A percentile compares a stretch with the other conserved stretches of the same genome.
phyloP scores from a whole-genome alignment of 2,113 vertebrate genomes.

The Gallinago paraguaiae region DNA sequence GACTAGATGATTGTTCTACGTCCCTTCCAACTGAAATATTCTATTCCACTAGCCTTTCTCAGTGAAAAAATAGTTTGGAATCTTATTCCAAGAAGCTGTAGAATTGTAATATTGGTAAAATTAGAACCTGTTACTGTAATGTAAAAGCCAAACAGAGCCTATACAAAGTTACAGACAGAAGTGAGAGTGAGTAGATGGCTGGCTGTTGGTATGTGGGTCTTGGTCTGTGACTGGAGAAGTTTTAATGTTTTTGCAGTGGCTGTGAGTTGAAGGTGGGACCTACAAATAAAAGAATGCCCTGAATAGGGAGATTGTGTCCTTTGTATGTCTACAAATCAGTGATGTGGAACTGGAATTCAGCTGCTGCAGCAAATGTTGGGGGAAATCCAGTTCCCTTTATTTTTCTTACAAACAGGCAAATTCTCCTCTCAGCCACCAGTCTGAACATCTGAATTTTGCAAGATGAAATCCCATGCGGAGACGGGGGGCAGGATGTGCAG shows the following conservation, averaged over 20 bases:
- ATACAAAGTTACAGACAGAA: background rate
- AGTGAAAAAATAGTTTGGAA: background rate
- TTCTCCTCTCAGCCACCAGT: background rate
- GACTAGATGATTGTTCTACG: background rate
- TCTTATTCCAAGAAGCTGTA: background rate
- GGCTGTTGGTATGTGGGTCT: background rate
- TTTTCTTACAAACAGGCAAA: background rate
- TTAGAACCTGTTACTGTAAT: background rate
- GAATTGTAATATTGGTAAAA: background rate
- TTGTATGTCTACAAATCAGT: background rate
- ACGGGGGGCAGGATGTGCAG: too few species aligned
- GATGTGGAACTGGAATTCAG: background rate
- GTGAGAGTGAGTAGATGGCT: background rate
- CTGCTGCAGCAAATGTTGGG: background rate
- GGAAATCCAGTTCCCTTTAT: background rate
- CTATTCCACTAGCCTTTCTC: background rate
- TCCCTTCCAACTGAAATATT: background rate
- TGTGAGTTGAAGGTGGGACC: background rate
- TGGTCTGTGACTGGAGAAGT: background rate
- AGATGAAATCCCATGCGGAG: background rate
- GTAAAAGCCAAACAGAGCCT: background rate
- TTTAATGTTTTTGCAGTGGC: background rate
- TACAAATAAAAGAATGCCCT: background rate
- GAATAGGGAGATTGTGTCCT: background rate
- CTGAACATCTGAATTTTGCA: background rate